These are phyloP conservation scores for Myotis planiceps DNA, from an alignment of 2,797 vertebrate species.

Conservation along the genomic window DNA sequence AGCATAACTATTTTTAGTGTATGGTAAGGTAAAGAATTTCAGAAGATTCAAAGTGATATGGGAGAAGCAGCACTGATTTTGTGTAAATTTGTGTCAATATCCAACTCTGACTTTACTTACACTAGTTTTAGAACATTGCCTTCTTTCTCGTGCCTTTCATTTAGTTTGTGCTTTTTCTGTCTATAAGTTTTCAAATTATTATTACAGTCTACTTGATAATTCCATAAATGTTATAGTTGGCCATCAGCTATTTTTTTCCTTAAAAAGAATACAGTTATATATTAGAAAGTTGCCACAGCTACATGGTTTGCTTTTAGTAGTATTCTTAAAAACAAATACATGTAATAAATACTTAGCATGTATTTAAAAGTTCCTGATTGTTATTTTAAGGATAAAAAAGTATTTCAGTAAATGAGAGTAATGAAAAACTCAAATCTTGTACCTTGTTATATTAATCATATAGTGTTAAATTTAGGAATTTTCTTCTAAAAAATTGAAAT, in stretches of 20 bases:
- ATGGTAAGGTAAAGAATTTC: slow-evolving; percentile 22
- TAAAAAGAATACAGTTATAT: slow-evolving; percentile 69
- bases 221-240: slow-evolving; percentile 78
- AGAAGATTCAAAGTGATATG: neutral
- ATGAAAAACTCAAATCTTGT: neutral
- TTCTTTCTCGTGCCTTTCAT: slow-evolving; percentile 29
- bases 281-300: slow-evolving; percentile 72
- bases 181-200: slow-evolving; percentile 44
- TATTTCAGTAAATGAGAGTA: slow-evolving; percentile 7
- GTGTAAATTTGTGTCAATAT: neutral
- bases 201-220: slow-evolving; percentile 63
- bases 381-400: slow-evolving; percentile 23
- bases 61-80: neutral
- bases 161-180: slow-evolving; percentile 37
- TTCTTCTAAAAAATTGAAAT: neutral
- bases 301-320: slow-evolving; percentile 58
- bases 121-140: slow-evolving; percentile 16
- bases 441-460: neutral
- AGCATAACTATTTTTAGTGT: slow-evolving; percentile 1
- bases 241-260: slow-evolving; percentile 75
- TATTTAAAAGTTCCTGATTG: slow-evolving; percentile 21
- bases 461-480: neutral
- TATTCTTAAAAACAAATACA: slow-evolving; percentile 62
- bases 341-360: neutral
- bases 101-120: neutral